Evolutionary conservation across 2,888 invertebrate species (phyloP).

Genomic region (Chaetoderma sp.): DNA sequence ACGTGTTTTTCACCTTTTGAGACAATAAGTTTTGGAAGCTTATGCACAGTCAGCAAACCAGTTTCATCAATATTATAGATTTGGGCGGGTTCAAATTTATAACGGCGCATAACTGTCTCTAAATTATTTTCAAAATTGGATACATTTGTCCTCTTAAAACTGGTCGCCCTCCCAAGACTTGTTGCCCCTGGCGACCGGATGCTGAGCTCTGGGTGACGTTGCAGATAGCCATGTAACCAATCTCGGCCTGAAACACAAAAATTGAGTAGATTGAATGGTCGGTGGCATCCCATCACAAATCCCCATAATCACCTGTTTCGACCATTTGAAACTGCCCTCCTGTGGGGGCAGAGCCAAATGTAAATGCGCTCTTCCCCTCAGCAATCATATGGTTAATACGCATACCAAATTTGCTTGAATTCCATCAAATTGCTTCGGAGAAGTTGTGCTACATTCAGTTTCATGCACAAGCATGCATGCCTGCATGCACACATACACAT

Average conservation of each 20-base stretch:
- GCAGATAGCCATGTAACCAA: conserved; percentile 32
- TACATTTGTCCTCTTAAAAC: conserved; percentile 33
- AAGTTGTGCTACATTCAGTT: too few species aligned
- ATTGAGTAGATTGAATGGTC: too few species aligned
- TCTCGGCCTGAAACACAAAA: conserved; percentile 37
- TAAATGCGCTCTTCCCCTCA: too few species aligned
- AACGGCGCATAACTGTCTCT: conserved; percentile 5
- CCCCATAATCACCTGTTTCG: too few species aligned
- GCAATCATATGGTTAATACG: too few species aligned
- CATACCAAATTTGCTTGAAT: too few species aligned
- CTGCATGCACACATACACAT: background rate
- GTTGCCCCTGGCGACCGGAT: conserved; percentile 37
- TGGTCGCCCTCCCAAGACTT: conserved; percentile 28
- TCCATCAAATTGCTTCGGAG: too few species aligned
- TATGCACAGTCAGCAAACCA: conserved; percentile 20
- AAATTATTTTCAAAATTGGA: conserved; percentile 23
- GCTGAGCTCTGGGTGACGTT: conserved; percentile 24
- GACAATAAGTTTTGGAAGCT: conserved; percentile 18
- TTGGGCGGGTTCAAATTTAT: background rate
- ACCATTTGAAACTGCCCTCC: too few species aligned
- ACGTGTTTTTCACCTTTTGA: conserved; percentile 6
- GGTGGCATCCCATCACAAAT: too few species aligned
- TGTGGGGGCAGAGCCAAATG: too few species aligned
- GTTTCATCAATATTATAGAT: conserved; percentile 17
- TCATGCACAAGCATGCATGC: background rate